A percentile compares a stretch with the other conserved stretches of the same genome.
These are phyloP conservation scores for Xylocopa sonorina DNA, from an alignment of 1,140 invertebrate species.

Conservation along the genomic window DNA sequence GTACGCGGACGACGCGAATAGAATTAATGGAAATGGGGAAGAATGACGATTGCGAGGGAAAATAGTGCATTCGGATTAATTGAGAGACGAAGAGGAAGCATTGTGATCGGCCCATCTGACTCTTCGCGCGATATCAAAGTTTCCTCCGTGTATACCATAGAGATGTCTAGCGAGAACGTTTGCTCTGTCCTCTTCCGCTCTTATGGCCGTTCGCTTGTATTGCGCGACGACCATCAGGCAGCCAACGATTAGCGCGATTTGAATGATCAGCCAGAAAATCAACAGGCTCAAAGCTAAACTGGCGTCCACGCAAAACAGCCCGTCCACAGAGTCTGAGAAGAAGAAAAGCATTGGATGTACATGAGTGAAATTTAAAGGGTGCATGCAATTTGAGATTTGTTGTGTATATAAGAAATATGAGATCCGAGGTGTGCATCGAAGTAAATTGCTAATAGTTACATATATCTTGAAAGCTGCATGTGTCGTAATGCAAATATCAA, in stretches of 20 bases:
- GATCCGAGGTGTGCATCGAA: no score
- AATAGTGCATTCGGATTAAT: neutral
- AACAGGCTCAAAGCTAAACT: conserved; percentile 70
- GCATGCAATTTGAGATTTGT: no score
- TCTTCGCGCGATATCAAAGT: conserved; percentile 76
- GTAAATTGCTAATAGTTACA: no score
- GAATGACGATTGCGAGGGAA: no score
- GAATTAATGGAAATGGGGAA: no score
- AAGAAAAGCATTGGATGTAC: neutral
- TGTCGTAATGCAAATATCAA: no score
- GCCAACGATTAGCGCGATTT: conserved; percentile 74
- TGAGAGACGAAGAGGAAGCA: conserved; percentile 48
- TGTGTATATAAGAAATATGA: no score
- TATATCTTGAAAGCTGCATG: no score
- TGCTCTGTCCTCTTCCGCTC: conserved; percentile 77
- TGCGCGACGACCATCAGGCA: conserved; percentile 74
- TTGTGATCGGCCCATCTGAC: conserved; percentile 79
- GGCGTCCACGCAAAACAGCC: conserved; percentile 73
- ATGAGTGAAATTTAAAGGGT: neutral
- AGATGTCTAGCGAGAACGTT: conserved; percentile 75
- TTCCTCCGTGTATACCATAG: conserved; percentile 76
- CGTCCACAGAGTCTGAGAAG: conserved; percentile 69
- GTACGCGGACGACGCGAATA: no score
- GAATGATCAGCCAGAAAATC: conserved; percentile 76
- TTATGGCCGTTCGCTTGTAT: conserved; percentile 70